Base-by-base conservation (phyloP, 2,797 vertebrate species). In the Siniperca undulata region DNA sequence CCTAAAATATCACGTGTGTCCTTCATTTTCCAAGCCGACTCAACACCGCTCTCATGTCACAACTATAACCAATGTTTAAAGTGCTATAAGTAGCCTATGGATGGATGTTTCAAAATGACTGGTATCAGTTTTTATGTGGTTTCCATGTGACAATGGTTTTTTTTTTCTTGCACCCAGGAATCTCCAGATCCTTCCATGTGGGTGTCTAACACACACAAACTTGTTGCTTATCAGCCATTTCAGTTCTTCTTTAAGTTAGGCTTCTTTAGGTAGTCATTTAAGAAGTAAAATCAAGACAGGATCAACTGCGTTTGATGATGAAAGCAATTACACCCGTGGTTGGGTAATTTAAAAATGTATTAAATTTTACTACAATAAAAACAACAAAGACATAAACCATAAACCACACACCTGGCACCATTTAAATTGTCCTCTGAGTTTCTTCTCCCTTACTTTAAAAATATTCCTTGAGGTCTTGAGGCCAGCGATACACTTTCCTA, bases 1-100 rank as follows among this genome's bases (percentile, higher is more conserved):
- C 80, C 76, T n/a, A 90, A 93, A 94, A 93, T 93, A 92, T 87
- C 87, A 46, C 17, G 34, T 44, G 69, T 46, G 74, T 76, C 81
- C 85, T 84, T 84, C 81, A 70, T 88, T 90, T 88, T 88, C 80
- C 10, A 42, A 70, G 85, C 77, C 69, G 75, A 85, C 74, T 70
- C 50, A 80, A 80, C 77, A 71, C 55, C 52, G 48, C 58, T 83
- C 59, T 83, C 82, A 83, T 80, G 66, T 83, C 83, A 80, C 20
- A 80, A 76, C 81, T 80, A 74, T 58, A 93, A 85, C 84, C 85
- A 56, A 68, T 92, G 85, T 88, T 91, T 93, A 92, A 66, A 80
- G 83, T 48, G 27, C 84, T 87, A 90, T 86, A 92, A 88, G 88
- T 82, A 91, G 90, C 71, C 58, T 61, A 80, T 56, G 73, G 78